These are phyloP conservation scores for Philotrypesis tridentata DNA, from an alignment of 1,140 invertebrate species.

Conservation along the genomic window DNA sequence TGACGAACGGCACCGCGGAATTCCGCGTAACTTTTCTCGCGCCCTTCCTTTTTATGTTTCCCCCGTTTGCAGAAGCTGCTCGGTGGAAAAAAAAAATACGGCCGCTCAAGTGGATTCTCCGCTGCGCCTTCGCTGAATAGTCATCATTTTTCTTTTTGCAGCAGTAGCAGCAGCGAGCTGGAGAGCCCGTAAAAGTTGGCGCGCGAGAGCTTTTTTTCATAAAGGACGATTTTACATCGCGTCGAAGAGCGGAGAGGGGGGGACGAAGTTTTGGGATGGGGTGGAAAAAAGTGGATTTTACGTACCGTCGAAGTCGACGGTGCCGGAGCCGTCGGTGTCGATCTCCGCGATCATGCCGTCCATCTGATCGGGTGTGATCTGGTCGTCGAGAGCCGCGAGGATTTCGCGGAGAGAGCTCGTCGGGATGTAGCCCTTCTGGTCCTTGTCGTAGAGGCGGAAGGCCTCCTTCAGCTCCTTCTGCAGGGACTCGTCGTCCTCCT, in stretches of 20 bases:
- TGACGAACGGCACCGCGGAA: background rate
- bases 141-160: no score
- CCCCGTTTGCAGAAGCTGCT: background rate
- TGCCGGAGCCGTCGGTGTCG: constrained; percentile 86
- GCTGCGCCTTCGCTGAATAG: background rate
- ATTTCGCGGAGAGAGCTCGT: constrained; percentile 87
- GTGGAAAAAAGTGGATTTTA: constrained; percentile 50
- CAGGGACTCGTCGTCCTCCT: constrained; percentile 85
- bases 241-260: no score
- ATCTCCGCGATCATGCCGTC: constrained; percentile 91
- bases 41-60: background rate
- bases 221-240: no score
- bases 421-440: constrained; percentile 88
- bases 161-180: no score
- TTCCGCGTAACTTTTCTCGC: background rate
- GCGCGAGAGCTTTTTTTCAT: no score
- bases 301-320: constrained; percentile 91
- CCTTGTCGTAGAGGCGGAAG: constrained; percentile 84
- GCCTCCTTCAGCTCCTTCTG: constrained; percentile 85
- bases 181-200: no score
- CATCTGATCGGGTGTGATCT: constrained; percentile 85
- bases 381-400: constrained; percentile 84
- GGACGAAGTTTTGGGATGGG: no score
- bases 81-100: background rate
- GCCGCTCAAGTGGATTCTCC: background rate